Conservation (phyloP, 2,797 vertebrate species). For the Vipera ursinii region DNA sequence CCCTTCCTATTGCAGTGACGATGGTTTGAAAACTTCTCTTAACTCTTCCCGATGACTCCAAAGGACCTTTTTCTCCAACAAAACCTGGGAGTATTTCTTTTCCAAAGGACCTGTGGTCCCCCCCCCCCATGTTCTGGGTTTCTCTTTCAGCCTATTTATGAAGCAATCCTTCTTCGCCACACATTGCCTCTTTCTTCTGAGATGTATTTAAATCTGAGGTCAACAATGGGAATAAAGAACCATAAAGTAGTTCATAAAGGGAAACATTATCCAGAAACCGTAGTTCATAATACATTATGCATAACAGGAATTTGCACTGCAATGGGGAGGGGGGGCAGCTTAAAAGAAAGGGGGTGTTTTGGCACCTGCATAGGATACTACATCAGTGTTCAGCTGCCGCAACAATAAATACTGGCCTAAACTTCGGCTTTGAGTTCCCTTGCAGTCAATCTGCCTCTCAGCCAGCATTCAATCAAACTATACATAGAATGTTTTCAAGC, state of each 20-base stretch:
- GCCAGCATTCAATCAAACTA: background rate
- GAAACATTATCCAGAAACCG: background rate
- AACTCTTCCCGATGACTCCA: background rate
- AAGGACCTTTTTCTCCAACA: too few relatives aligned
- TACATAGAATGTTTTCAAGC: background rate
- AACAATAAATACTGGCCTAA: background rate
- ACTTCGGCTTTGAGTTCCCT: background rate
- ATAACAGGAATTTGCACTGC: background rate
- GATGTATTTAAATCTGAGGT: background rate
- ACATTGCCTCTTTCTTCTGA: background rate
- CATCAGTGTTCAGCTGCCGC: background rate
- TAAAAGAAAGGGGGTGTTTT: background rate
- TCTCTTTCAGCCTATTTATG: background rate
- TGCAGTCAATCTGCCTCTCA: background rate
- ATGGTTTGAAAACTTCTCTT: background rate
- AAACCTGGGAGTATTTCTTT: too few relatives aligned
- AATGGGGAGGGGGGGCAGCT: background rate
- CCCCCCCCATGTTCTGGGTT: background rate
- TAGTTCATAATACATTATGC: background rate
- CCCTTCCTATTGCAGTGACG: background rate
- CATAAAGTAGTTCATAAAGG: background rate
- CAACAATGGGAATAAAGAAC: background rate
- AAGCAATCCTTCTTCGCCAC: background rate
- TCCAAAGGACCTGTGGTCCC: background rate
- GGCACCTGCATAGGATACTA: background rate